phyloP scores from a whole-genome alignment of 2,797 vertebrate genomes.

The Scolopax bukidnonensis region DNA sequence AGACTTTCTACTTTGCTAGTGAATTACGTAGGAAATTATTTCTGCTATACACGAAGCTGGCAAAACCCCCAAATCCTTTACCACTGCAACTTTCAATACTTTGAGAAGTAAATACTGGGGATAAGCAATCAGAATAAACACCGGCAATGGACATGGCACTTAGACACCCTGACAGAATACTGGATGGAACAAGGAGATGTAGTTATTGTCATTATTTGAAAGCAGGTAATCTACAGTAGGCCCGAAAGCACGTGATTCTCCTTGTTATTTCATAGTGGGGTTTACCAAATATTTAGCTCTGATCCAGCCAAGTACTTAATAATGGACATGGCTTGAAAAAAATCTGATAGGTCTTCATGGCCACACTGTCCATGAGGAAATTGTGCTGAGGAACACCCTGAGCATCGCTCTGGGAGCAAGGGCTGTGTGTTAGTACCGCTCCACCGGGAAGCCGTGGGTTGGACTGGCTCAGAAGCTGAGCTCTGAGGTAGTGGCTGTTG shows the following conservation, averaged over 20 bases:
- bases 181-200: background rate
- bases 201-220: background rate
- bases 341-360: background rate
- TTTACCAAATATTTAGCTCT: background rate
- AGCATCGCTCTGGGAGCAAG: background rate
- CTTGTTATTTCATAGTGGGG: background rate
- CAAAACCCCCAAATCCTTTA: background rate
- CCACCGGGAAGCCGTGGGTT: accelerated
- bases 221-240: background rate
- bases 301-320: background rate
- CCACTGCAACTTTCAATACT: background rate
- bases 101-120: background rate
- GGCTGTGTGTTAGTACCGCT: too few species aligned
- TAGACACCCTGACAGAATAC: background rate
- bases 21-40: background rate
- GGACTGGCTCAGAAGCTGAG: background rate
- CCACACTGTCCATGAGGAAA: background rate
- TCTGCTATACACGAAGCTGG: background rate
- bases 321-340: background rate
- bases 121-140: background rate
- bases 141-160: background rate
- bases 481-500: background rate
- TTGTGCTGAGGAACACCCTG: accelerated
- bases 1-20: background rate
- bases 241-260: background rate